Conservation (phyloP, 2,888 invertebrate species). For the Drosophila colorata region DNA sequence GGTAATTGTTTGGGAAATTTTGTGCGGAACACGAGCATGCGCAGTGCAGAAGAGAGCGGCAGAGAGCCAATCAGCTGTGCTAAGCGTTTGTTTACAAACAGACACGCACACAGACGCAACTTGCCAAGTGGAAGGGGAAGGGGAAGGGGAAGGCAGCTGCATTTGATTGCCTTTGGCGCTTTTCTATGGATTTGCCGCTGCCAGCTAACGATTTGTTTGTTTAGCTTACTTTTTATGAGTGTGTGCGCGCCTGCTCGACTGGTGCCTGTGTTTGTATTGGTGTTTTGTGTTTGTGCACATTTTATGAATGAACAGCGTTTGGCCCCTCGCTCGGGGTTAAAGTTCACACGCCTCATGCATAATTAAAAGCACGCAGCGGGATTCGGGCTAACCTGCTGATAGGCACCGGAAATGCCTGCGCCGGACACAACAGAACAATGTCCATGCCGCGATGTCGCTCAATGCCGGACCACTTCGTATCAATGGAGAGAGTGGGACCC, state of each 20-base stretch:
- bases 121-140: background rate
- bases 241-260: slow-evolving; percentile 44
- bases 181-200: slow-evolving; percentile 19
- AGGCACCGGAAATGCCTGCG: slow-evolving; percentile 91
- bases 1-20: slow-evolving; percentile 83
- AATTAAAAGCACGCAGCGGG: slow-evolving; percentile 48
- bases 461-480: slow-evolving; percentile 86
- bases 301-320: slow-evolving; percentile 69
- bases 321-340: slow-evolving; percentile 44
- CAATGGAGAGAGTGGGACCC: slow-evolving; percentile 87
- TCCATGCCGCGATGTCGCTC: slow-evolving; percentile 88
- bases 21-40: slow-evolving; percentile 61
- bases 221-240: slow-evolving; percentile 72
- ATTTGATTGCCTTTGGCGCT: slow-evolving; percentile 34
- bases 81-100: slow-evolving; percentile 50
- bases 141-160: slow-evolving; percentile 18
- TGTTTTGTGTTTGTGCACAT: slow-evolving; percentile 52
- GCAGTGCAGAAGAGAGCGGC: slow-evolving; percentile 43
- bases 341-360: slow-evolving; percentile 66
- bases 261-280: slow-evolving; percentile 31
- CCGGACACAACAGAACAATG: slow-evolving; percentile 90
- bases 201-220: slow-evolving; percentile 67
- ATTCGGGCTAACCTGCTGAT: slow-evolving; percentile 86
- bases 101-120: slow-evolving; percentile 40
- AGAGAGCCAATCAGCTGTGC: slow-evolving; percentile 44